Evolutionary conservation across 2,888 invertebrate genomes (phyloP).

Genomic region (Rutpela maculata): DNA sequence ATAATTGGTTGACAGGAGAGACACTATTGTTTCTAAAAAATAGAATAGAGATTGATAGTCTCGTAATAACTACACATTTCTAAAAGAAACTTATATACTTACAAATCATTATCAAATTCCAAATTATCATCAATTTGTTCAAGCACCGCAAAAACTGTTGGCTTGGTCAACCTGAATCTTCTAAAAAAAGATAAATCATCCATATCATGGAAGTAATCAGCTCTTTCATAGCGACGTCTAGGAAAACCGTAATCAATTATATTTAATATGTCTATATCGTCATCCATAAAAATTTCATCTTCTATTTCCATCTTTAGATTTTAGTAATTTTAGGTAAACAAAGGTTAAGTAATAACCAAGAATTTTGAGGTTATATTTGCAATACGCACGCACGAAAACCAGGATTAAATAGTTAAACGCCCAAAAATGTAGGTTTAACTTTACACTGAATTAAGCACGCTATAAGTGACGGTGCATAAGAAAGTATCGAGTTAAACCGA

Average conservation of each 20-base stretch:
- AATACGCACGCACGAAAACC: background rate
- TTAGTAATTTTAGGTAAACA: background rate
- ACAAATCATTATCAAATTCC: slow-evolving; percentile 13
- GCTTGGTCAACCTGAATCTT: slow-evolving; percentile 9
- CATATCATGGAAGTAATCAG: background rate
- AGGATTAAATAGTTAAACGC: background rate
- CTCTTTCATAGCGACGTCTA: background rate
- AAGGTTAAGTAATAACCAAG: background rate
- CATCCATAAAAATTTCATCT: background rate
- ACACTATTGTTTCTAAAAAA: slow-evolving; percentile 37
- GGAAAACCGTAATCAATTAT: background rate
- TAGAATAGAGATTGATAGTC: background rate
- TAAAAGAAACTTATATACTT: background rate
- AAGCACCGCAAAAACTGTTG: background rate
- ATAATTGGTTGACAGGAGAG: slow-evolving; percentile 42
- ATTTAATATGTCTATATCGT: slow-evolving; percentile 10
- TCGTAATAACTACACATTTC: background rate
- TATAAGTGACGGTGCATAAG: background rate
- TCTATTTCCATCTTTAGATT: background rate
- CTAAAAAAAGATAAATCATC: slow-evolving; percentile 7
- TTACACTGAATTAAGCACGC: background rate
- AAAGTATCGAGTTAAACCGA: background rate
- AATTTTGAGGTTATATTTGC: no score
- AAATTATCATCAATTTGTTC: background rate
- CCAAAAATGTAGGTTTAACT: background rate